Evolutionary conservation across 2,113 vertebrate species (phyloP).

Genomic region (Callipepla squamata): DNA sequence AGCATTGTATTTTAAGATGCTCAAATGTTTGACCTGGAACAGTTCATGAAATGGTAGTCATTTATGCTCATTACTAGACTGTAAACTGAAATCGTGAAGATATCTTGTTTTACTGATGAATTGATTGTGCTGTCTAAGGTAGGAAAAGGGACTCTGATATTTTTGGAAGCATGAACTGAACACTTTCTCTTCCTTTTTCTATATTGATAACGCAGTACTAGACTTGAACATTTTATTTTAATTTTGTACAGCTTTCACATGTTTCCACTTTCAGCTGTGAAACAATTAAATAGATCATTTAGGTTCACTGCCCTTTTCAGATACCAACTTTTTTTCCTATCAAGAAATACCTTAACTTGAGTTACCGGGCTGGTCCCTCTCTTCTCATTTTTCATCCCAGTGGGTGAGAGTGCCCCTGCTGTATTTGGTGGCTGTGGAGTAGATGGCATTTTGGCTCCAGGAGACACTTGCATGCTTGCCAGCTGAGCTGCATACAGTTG

Average conservation of each 20-base stretch:
- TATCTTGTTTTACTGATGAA: constrained; percentile 55
- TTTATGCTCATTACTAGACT: constrained; percentile 51
- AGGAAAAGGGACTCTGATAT: constrained; percentile 65
- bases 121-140: constrained; percentile 55
- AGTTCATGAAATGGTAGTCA: constrained; percentile 37
- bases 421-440: constrained; percentile 92
- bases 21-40: background rate
- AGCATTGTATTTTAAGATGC: background rate
- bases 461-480: constrained; percentile 99
- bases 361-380: constrained; percentile 95
- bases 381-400: constrained; percentile 97
- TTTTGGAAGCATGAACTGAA: constrained; percentile 73
- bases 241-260: background rate
- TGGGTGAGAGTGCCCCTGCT: constrained; percentile 92
- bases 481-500: constrained; percentile 98
- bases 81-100: constrained; percentile 55
- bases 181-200: constrained; percentile 63
- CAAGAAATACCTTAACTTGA: constrained; percentile 88
- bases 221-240: constrained; percentile 26
- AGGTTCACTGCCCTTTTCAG: constrained; percentile 50
- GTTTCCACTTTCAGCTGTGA: constrained; percentile 29
- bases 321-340: background rate
- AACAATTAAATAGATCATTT: constrained; percentile 11
- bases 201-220: constrained; percentile 39
- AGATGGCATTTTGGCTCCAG: constrained; percentile 97